Percentiles rank a stretch among this genome's conserved stretches.
These are phyloP conservation scores for Zoroaster sp. DNA, from an alignment of 53 echinoderm and acorn worm genomes.

Conservation along the genomic window DNA sequence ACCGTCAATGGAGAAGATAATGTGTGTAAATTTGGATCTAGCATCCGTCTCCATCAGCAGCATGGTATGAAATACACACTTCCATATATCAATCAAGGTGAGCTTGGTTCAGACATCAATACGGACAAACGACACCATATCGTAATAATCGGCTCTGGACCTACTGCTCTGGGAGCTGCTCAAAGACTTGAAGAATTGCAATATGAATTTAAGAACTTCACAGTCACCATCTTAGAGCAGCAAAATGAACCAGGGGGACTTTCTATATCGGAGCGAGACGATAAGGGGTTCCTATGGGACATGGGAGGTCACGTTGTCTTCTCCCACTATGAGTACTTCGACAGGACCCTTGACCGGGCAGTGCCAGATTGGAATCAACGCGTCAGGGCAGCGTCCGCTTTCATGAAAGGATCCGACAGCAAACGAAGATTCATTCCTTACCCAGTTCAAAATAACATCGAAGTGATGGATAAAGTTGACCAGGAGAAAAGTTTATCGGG, in stretches of 20 bases:
- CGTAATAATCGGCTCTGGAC: constrained; percentile 44
- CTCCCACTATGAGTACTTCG: constrained; percentile 56
- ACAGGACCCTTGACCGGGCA: constrained; percentile 33
- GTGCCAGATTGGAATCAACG: constrained; percentile 58
- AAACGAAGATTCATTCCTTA: constrained; percentile 45
- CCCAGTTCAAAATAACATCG: constrained; percentile 60
- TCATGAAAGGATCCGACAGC: constrained; percentile 57
- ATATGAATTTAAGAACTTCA: background rate
- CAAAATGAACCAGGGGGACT: constrained; percentile 39
- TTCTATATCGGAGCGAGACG: constrained; percentile 39
- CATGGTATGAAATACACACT: no score
- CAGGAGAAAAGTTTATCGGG: constrained; percentile 26
- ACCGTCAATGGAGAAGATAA: no score
- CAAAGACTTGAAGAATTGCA: background rate
- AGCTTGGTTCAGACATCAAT: no score
- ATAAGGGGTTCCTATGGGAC: constrained; percentile 59
- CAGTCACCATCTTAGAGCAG: constrained; percentile 31
- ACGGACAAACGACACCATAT: no score
- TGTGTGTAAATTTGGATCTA: no score
- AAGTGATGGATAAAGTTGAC: constrained; percentile 47
- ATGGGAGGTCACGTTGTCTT: constrained; percentile 64
- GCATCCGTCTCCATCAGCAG: no score
- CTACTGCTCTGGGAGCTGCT: constrained; percentile 49
- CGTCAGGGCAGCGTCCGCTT: constrained; percentile 53
- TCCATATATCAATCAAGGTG: no score